These are phyloP conservation scores for Struthidea cinerea DNA, from an alignment of 2,113 vertebrate species.

Conservation along the genomic window DNA sequence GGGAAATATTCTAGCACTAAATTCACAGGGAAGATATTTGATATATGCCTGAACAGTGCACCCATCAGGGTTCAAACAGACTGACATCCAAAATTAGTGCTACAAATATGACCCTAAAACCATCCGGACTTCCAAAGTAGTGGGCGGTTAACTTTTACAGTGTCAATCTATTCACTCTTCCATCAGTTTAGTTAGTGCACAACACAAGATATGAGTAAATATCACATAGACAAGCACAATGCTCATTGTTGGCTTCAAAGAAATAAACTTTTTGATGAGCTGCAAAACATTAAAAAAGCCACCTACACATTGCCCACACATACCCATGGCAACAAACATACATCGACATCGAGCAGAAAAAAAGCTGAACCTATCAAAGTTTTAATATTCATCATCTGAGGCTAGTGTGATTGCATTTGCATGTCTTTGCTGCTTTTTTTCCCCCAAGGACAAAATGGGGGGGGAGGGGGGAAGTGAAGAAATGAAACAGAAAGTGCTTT, in stretches of 20 bases:
- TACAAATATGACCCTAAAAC: constrained; percentile 35
- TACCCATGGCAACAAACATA: constrained; percentile 26
- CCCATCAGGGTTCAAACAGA: constrained; percentile 8
- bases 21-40: not conserved
- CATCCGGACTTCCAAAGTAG: not conserved
- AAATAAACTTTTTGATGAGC: constrained; percentile 15
- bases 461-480: not conserved
- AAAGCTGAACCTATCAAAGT: constrained; percentile 26
- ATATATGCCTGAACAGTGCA: not conserved
- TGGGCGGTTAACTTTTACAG: constrained; percentile 44
- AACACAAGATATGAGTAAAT: constrained; percentile 4
- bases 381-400: constrained; percentile 53
- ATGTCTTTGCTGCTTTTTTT: constrained; percentile 2
- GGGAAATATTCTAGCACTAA: not conserved
- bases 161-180: constrained; percentile 5
- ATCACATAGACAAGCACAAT: constrained; percentile 28
- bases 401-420: constrained; percentile 42
- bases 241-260: constrained; percentile 10
- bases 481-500: constrained; percentile 17
- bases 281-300: constrained; percentile 4
- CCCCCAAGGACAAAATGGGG: not conserved
- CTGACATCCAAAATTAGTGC: constrained; percentile 39
- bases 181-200: constrained; percentile 51
- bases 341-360: not conserved
- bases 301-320: constrained; percentile 40